Conservation (phyloP, 2,113 vertebrate genomes). For the Micromys minutus region DNA sequence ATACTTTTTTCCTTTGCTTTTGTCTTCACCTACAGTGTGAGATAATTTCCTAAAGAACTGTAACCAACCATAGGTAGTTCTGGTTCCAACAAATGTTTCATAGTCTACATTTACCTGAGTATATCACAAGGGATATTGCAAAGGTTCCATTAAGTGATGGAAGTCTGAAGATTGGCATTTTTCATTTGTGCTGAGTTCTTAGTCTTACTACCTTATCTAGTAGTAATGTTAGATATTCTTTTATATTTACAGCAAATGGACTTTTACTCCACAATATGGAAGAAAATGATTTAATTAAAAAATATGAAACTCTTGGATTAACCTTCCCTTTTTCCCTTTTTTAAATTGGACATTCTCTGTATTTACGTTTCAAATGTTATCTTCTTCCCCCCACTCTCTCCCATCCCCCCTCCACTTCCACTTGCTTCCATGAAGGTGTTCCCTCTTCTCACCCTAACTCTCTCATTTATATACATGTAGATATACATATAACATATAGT, state of each 20-base stretch:
- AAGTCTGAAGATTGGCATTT: background rate
- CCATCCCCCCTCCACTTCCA: no score
- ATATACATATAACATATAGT: no score
- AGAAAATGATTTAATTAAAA: background rate
- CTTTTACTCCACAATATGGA: background rate
- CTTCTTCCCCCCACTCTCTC: no score
- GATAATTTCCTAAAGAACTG: background rate
- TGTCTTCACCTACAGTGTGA: background rate
- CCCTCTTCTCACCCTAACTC: background rate
- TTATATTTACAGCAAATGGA: background rate
- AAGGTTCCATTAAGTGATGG: background rate
- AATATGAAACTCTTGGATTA: background rate
- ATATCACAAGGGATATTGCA: background rate
- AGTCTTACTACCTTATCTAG: background rate
- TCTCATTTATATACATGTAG: background rate
- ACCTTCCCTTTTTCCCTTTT: no score
- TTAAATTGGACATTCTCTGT: no score
- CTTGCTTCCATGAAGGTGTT: no score
- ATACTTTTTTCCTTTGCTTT: background rate
- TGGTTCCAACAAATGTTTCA: background rate
- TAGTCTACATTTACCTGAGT: background rate
- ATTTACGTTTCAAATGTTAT: no score
- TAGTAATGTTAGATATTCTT: background rate
- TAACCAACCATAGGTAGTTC: no score
- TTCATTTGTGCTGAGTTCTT: background rate